These are phyloP conservation scores for Sandelia bainsii DNA, from an alignment of 2,797 vertebrate genomes.

Conservation along the genomic window DNA sequence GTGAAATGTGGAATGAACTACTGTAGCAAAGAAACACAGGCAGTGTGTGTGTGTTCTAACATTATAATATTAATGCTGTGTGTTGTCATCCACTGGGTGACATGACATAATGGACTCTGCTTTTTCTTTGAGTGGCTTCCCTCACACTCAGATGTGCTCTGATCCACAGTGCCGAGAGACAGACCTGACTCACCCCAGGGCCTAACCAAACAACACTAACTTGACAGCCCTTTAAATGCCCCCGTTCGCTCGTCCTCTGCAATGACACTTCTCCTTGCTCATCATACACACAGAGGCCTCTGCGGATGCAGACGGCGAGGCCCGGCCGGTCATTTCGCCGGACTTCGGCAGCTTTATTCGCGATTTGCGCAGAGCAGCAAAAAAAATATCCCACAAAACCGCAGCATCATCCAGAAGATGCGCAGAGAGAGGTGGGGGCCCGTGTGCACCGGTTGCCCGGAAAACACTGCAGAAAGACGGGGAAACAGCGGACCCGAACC, in stretches of 20 bases:
- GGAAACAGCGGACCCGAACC: neutral
- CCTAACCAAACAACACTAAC: conserved; percentile 56
- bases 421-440: conserved; percentile 67
- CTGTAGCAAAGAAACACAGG: neutral
- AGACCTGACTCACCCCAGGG: conserved; percentile 56
- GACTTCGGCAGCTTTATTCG: conserved; percentile 40
- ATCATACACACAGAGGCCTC: conserved; percentile 28
- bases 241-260: conserved; percentile 52
- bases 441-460: conserved; percentile 34
- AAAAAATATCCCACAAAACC: conserved; percentile 60
- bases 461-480: conserved; percentile 54
- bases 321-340: conserved; percentile 17
- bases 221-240: conserved; percentile 58
- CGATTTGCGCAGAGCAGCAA: conserved; percentile 82
- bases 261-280: conserved; percentile 44
- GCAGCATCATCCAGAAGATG: conserved; percentile 80
- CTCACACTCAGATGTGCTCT: conserved; percentile 16
- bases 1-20: conserved; percentile 6
- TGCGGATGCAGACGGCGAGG: conserved; percentile 34
- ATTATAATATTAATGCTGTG: neutral
- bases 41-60: no score
- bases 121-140: neutral
- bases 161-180: conserved; percentile 26
- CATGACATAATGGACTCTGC: neutral
- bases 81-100: conserved; percentile 8